Conservation (phyloP, 2,113 vertebrate genomes). For the Microtus montanus region DNA sequence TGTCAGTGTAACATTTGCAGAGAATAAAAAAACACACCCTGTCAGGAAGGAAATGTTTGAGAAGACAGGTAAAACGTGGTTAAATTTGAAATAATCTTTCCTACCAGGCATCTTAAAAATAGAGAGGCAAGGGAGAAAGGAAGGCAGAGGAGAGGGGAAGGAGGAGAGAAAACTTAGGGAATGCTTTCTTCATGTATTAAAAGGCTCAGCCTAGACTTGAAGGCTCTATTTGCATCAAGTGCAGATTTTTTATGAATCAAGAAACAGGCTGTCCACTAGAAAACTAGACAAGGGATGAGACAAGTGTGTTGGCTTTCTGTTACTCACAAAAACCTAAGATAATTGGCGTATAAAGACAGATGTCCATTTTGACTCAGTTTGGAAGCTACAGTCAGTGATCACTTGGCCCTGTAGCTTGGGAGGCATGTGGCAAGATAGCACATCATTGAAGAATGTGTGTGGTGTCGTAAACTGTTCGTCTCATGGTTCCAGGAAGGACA, state of each 20-base stretch:
- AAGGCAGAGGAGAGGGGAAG: not conserved
- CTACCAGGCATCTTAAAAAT: conserved; percentile 4
- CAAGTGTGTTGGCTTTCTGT: not conserved
- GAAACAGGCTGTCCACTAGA: not conserved
- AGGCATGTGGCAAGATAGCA: not conserved
- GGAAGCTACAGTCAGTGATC: not conserved
- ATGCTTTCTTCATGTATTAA: not conserved
- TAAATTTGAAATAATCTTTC: not conserved
- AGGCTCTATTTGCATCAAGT: conserved; percentile 26
- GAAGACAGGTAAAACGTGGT: conserved; percentile 11
- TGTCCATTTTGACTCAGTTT: not conserved
- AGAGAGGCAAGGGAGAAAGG: not conserved
- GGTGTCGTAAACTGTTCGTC: not conserved
- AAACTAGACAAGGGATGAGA: not conserved
- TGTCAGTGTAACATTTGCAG: not conserved
- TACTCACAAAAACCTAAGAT: not conserved
- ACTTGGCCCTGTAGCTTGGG: not conserved
- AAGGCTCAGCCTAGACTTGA: not conserved
- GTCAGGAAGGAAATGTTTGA: not conserved
- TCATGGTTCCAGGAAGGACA: not conserved
- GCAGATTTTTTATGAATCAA: conserved; percentile 2
- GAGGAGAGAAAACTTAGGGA: no score
- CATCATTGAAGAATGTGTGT: not conserved
- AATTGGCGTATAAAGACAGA: not conserved
- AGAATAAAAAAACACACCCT: not conserved